Conservation (phyloP, 2,797 vertebrate species). For the Myotis findleyi region DNA sequence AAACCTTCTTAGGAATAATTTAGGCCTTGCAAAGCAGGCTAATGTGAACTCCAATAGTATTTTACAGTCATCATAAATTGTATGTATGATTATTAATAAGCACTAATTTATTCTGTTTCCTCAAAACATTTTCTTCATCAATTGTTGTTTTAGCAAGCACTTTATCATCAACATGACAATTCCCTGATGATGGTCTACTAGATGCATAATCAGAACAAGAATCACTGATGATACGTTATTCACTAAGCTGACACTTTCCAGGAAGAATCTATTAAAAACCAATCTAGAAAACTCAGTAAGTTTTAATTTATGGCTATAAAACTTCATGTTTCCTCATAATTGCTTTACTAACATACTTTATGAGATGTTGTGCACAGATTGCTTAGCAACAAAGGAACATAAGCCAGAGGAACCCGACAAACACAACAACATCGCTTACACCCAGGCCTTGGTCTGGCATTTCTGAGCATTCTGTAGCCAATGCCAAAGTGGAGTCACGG, state of each 20-base stretch:
- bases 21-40: slow-evolving; percentile 50
- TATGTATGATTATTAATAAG: slow-evolving; percentile 81
- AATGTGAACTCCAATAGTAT: slow-evolving; percentile 52
- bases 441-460: background rate
- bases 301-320: slow-evolving; percentile 75
- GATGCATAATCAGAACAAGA: slow-evolving; percentile 66
- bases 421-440: background rate
- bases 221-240: slow-evolving; percentile 62
- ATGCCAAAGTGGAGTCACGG: slow-evolving; percentile 71
- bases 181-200: slow-evolving; percentile 39
- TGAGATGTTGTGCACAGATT: background rate
- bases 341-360: slow-evolving; percentile 68
- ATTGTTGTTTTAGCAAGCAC: slow-evolving; percentile 72
- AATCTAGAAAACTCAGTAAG: slow-evolving; percentile 71
- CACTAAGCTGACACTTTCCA: slow-evolving; percentile 46
- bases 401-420: background rate
- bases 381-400: slow-evolving; percentile 64
- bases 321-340: slow-evolving; percentile 66
- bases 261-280: slow-evolving; percentile 78
- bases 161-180: slow-evolving; percentile 68
- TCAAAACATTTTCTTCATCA: slow-evolving; percentile 76
- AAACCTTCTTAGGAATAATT: slow-evolving; percentile 68
- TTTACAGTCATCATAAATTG: slow-evolving; percentile 74
- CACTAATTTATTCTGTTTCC: slow-evolving; percentile 79
- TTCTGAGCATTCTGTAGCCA: background rate